phyloP scores from a whole-genome alignment of 2,888 invertebrate species.

The Chloroclysta siterata region DNA sequence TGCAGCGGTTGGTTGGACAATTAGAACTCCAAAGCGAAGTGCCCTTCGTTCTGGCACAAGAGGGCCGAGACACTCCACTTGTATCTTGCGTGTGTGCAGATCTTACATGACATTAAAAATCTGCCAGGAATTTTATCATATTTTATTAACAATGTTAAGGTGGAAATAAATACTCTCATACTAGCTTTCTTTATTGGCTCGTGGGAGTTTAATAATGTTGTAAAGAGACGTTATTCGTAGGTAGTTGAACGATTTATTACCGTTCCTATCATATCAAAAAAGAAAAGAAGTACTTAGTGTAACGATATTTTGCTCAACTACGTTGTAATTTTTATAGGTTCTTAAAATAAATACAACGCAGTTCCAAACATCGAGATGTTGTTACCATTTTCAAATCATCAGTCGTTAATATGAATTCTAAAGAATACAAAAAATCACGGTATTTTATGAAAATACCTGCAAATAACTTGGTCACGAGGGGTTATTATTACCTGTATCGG shows the following conservation, averaged over 20 bases:
- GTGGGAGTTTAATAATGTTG: slow-evolving; percentile 55
- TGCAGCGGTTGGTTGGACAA: slow-evolving; percentile 57
- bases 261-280: slow-evolving; percentile 21
- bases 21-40: slow-evolving; percentile 68
- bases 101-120: slow-evolving; percentile 43
- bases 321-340: slow-evolving; percentile 22
- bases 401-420: too few relatives aligned
- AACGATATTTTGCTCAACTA: slow-evolving; percentile 9
- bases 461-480: not conserved
- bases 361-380: slow-evolving; percentile 13
- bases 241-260: slow-evolving; percentile 35
- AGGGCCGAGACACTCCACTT: slow-evolving; percentile 52
- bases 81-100: slow-evolving; percentile 57
- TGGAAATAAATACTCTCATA: slow-evolving; percentile 47
- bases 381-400: slow-evolving; percentile 1
- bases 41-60: slow-evolving; percentile 60
- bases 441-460: too few relatives aligned
- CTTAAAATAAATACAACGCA: slow-evolving; percentile 6
- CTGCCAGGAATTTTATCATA: slow-evolving; percentile 44
- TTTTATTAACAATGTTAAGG: slow-evolving; percentile 43
- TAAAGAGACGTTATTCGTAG: slow-evolving; percentile 40
- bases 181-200: slow-evolving; percentile 52
- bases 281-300: not conserved
- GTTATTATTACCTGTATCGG: slow-evolving; percentile 4
- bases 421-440: too few relatives aligned